Conservation (phyloP, 2,113 vertebrate species). For the Prunella himalayana region DNA sequence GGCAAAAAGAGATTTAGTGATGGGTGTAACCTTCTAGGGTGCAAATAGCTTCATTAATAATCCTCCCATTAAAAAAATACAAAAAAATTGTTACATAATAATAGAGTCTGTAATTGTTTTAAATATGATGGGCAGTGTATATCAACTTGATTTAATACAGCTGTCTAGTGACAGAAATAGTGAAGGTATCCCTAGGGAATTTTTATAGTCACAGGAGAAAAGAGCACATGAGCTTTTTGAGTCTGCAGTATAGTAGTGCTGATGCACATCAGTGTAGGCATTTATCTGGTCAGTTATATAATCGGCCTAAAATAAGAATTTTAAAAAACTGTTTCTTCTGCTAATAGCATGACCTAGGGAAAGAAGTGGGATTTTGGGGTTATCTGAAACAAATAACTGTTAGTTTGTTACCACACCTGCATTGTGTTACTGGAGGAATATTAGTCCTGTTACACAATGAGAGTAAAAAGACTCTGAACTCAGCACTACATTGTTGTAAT, state of each 20-base stretch:
- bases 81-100: neutral
- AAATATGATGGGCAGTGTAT: neutral
- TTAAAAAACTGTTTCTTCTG: neutral
- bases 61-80: neutral
- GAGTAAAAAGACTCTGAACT: neutral
- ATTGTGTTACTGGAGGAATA: neutral
- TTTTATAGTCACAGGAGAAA: neutral
- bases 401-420: neutral
- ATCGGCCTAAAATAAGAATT: neutral
- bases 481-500: neutral
- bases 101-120: neutral
- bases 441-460: neutral
- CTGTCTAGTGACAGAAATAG: neutral
- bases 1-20: neutral
- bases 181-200: neutral
- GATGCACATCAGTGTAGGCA: neutral
- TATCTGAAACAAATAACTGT: neutral
- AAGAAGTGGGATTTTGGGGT: neutral
- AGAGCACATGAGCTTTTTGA: neutral
- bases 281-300: neutral
- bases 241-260: neutral
- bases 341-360: neutral
- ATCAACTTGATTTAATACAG: constrained; percentile 6
- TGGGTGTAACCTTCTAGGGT: neutral
- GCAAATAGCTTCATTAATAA: neutral